Percentiles rank a stretch among this genome's conserved stretches.
Conservation (phyloP, 37 sponge, comb jelly and placozoan species). For the Chondrosia reniformis region DNA sequence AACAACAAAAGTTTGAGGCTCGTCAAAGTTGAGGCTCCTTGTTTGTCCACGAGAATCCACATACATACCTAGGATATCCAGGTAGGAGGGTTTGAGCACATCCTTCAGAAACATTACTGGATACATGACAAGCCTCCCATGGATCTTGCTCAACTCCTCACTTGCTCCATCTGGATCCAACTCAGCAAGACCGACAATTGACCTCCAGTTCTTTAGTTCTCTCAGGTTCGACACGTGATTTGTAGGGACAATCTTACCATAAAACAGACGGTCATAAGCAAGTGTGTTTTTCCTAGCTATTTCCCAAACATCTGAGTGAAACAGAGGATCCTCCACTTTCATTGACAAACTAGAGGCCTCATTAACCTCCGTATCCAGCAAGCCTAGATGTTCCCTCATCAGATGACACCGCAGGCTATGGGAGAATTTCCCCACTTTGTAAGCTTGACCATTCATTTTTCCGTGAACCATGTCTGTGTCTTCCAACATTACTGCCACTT, state of each 20-base stretch:
- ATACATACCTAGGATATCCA: background rate
- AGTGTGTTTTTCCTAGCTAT: conserved; percentile 10
- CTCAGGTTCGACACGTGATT: conserved; percentile 1
- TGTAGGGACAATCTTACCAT: background rate
- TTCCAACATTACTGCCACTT: conserved; percentile 37
- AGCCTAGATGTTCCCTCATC: conserved; percentile 35
- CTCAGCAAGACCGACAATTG: conserved; percentile 5
- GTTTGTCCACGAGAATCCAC: background rate
- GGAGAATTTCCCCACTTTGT: conserved; percentile 39
- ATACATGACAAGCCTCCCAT: conserved; percentile 5
- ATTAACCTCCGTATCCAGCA: background rate
- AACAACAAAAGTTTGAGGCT: background rate
- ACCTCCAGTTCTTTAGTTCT: background rate
- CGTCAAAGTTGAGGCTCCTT: background rate
- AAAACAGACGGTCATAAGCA: conserved; percentile 22
- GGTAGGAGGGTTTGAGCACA: background rate
- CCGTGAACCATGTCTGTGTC: conserved; percentile 38
- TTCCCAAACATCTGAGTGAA: background rate
- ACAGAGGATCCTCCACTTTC: conserved; percentile 24
- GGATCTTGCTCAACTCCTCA: conserved; percentile 8
- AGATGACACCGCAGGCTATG: conserved; percentile 42
- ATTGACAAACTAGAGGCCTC: conserved; percentile 2
- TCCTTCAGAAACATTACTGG: conserved; percentile 18
- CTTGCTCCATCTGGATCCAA: conserved; percentile 6
- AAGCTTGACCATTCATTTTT: conserved; percentile 39